phyloP scores from a whole-genome alignment of 2,797 vertebrate genomes.

The Champsocephalus gunnari region DNA sequence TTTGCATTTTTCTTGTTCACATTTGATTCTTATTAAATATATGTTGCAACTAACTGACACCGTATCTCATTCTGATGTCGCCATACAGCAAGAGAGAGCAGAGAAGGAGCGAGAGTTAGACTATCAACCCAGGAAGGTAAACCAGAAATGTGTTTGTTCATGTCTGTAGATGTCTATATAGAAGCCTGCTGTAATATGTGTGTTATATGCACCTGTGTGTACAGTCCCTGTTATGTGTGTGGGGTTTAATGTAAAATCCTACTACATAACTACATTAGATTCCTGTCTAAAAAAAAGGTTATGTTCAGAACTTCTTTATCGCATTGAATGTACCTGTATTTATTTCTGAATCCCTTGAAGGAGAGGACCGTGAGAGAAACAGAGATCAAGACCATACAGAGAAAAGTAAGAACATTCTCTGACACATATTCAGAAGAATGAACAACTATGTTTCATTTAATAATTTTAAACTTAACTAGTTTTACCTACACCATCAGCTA shows the following conservation, averaged over 20 bases:
- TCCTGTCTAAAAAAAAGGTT: not conserved
- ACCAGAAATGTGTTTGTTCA: conserved; percentile 23
- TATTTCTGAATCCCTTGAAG: conserved; percentile 52
- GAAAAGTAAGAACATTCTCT: conserved; percentile 75
- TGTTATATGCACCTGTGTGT: conserved; percentile 13
- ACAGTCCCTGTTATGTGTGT: conserved; percentile 8
- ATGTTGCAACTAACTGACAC: conserved; percentile 47
- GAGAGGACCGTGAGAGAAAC: conserved; percentile 77
- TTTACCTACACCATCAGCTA: not conserved
- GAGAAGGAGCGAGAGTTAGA: conserved; percentile 80
- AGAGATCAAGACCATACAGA: conserved; percentile 78
- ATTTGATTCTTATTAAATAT: conserved; percentile 1
- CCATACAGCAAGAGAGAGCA: conserved; percentile 82
- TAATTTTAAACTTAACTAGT: not conserved
- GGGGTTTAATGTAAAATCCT: not conserved
- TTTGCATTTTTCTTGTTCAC: not conserved
- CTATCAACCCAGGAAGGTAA: conserved; percentile 83
- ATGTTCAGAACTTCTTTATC: not conserved
- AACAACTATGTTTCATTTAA: not conserved
- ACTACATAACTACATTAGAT: not conserved
- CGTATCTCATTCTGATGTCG: conserved; percentile 56
- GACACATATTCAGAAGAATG: not conserved
- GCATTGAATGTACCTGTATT: not conserved
- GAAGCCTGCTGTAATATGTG: not conserved
- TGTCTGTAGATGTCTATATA: conserved; percentile 32